Evolutionary conservation across 2,113 vertebrate species (phyloP).

Genomic region (Lipotes vexillifer): DNA sequence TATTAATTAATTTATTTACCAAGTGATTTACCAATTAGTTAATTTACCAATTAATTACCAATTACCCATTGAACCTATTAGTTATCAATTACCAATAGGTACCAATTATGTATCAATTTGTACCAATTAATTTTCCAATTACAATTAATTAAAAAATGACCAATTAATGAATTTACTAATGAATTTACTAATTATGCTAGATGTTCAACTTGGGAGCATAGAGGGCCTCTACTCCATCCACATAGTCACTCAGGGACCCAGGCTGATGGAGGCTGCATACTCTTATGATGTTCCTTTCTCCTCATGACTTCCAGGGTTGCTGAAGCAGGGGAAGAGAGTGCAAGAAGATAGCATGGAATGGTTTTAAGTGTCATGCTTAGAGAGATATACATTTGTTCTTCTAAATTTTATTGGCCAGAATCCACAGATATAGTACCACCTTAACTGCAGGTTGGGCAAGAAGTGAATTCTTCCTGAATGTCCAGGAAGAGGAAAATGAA

Average conservation of each 20-base stretch:
- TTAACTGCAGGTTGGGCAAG: not conserved
- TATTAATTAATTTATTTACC: not conserved
- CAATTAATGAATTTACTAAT: not conserved
- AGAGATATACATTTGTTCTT: not conserved
- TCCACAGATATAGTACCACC: not conserved
- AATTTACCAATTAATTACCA: not conserved
- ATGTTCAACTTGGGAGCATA: rapidly evolving
- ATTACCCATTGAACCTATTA: not conserved
- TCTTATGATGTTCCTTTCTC: not conserved
- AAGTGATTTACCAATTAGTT: not conserved
- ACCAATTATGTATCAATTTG: not conserved
- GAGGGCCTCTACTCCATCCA: not conserved
- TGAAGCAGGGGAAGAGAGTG: not conserved
- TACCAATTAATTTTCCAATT: not conserved
- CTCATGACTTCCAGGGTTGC: not conserved
- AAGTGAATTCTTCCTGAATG: not conserved
- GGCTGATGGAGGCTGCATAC: not conserved
- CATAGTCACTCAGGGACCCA: not conserved
- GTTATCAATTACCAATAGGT: not conserved
- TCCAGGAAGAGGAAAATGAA: not conserved
- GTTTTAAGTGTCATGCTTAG: not conserved
- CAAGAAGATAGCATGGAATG: not conserved
- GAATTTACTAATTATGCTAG: not conserved
- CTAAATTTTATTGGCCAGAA: not conserved
- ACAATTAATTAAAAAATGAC: not conserved